Conservation (phyloP, 1,140 invertebrate species). For the Araneus ventricosus region DNA sequence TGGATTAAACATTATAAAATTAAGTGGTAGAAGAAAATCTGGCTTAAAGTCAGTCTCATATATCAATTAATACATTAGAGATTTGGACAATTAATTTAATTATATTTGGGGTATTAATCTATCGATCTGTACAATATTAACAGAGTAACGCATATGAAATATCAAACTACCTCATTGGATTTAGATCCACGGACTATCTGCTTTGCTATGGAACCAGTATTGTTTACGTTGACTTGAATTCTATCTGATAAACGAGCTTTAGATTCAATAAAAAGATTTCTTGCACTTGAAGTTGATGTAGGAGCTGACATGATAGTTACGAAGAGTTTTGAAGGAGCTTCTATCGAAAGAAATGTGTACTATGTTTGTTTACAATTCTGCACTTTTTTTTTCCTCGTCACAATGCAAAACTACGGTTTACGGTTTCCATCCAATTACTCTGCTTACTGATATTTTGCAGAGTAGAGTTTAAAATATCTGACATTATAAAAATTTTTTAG, state of each 20-base stretch:
- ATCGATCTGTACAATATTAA: too few relatives aligned
- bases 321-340: neutral
- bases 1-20: too few relatives aligned
- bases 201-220: slow-evolving; percentile 89
- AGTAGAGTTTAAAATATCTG: too few relatives aligned
- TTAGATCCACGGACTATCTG: slow-evolving; percentile 92
- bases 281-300: slow-evolving; percentile 84
- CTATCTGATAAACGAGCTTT: slow-evolving; percentile 91
- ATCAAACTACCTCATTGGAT: slow-evolving; percentile 86
- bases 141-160: neutral
- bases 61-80: too few relatives aligned
- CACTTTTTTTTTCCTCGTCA: neutral
- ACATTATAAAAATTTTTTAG: too few relatives aligned
- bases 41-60: too few relatives aligned
- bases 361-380: neutral
- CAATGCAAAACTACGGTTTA: too few relatives aligned
- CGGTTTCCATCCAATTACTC: too few relatives aligned
- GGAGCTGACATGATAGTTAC: slow-evolving; percentile 36
- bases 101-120: too few relatives aligned
- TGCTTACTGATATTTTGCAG: too few relatives aligned
- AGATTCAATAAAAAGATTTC: slow-evolving; percentile 89
- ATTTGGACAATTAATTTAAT: too few relatives aligned
- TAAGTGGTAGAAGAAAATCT: too few relatives aligned
- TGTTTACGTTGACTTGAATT: slow-evolving; percentile 93
- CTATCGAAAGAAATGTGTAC: neutral